These are phyloP conservation scores for Drosophila suzukii DNA, from an alignment of 1,140 invertebrate genomes.

Conservation along the genomic window DNA sequence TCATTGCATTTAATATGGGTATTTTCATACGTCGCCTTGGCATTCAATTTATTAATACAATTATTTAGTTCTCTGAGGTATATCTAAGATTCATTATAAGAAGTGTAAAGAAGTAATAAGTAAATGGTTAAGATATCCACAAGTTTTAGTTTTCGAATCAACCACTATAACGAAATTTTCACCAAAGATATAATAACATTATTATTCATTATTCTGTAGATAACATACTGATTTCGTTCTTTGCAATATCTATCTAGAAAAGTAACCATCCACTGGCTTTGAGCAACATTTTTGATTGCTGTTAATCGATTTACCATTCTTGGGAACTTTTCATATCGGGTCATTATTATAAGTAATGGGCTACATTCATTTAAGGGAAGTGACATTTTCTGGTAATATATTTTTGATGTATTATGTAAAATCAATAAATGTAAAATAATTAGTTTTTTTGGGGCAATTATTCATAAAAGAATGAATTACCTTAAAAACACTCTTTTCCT, in stretches of 20 bases:
- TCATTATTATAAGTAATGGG: slow-evolving; percentile 15
- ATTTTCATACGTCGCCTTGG: not conserved
- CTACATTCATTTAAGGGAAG: slow-evolving; percentile 6
- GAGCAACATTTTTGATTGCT: slow-evolving; percentile 32
- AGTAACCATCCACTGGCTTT: slow-evolving; percentile 10
- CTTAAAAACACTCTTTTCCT: not conserved
- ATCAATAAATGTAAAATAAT: not conserved
- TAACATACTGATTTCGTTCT: slow-evolving; percentile 16
- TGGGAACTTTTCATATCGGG: not conserved
- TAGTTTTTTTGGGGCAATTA: not conserved
- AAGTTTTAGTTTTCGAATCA: slow-evolving; percentile 2
- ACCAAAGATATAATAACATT: not conserved
- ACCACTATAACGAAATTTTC: slow-evolving; percentile 1
- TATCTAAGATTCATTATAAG: not conserved
- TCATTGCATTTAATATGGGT: not conserved
- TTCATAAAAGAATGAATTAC: not conserved
- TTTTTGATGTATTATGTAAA: not conserved
- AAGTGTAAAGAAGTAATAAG: not conserved
- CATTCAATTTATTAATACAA: no score
- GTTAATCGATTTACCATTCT: not conserved
- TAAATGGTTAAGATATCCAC: not conserved
- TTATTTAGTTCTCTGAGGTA: not conserved
- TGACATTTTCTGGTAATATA: slow-evolving; percentile 14
- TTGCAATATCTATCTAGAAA: slow-evolving; percentile 15
- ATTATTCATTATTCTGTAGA: not conserved